A percentile compares a stretch with the other conserved stretches of the same genome.
These are phyloP conservation scores for Andrena bucephala DNA, from an alignment of 2,888 invertebrate species.

Conservation along the genomic window DNA sequence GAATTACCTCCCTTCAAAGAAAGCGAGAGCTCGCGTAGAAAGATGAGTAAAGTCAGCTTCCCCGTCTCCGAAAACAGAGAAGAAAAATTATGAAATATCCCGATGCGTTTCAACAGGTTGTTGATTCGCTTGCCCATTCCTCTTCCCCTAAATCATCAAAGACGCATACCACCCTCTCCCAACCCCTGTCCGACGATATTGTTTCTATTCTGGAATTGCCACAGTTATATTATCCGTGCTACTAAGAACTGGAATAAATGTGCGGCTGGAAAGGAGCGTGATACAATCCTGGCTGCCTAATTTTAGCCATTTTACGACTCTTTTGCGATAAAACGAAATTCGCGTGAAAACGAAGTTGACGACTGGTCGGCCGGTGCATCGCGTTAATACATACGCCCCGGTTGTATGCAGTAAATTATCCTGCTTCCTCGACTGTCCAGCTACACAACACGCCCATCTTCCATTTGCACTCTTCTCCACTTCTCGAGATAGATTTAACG, in stretches of 20 bases:
- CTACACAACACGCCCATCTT: not conserved
- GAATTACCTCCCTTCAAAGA: not conserved
- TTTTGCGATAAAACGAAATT: slow-evolving; percentile 40
- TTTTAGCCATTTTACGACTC: slow-evolving; percentile 37
- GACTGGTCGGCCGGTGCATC: slow-evolving; percentile 11
- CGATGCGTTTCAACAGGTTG: slow-evolving; percentile 66
- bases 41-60: not conserved
- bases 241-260: slow-evolving; percentile 27
- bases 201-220: slow-evolving; percentile 17
- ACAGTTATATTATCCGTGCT: not conserved
- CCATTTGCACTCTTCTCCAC: not conserved
- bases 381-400: slow-evolving; percentile 11
- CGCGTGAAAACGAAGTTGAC: slow-evolving; percentile 29
- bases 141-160: slow-evolving; percentile 45
- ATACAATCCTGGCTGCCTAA: slow-evolving; percentile 23
- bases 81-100: not conserved
- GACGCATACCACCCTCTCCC: not conserved
- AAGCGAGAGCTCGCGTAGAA: not conserved
- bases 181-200: slow-evolving; percentile 1
- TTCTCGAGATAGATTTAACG: not conserved
- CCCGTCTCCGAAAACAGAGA: not conserved
- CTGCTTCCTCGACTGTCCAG: not conserved
- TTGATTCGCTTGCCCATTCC: slow-evolving; percentile 51
- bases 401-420: slow-evolving; percentile 35
- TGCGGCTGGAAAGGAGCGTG: slow-evolving; percentile 12